Evolutionary conservation across 2,797 vertebrate species (phyloP).

Genomic region (Sebastes itinus): DNA sequence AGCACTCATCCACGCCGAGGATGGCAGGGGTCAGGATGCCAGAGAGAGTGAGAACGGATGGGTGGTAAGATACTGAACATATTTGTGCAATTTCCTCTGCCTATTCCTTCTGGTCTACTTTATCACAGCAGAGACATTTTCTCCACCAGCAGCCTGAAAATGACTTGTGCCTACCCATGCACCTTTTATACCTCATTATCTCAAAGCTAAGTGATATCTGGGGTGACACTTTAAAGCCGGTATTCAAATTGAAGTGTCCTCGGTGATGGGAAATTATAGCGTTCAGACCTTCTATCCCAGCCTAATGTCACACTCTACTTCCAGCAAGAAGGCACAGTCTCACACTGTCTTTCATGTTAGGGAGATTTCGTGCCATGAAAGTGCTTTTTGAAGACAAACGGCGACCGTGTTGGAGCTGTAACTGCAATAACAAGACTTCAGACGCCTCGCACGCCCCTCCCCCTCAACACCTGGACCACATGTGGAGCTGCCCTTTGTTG

Average conservation of each 20-base stretch:
- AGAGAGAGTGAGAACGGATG: conserved; percentile 15
- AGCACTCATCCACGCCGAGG: conserved; percentile 48
- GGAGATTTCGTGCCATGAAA: conserved; percentile 10
- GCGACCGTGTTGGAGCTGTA: background rate
- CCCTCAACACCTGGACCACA: conserved; percentile 43
- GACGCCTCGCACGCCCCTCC: background rate
- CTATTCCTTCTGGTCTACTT: conserved; percentile 13
- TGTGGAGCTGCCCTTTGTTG: conserved; percentile 57
- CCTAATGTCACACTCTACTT: conserved; percentile 4
- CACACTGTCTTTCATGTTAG: conserved; percentile 8
- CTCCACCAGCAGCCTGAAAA: conserved; percentile 18
- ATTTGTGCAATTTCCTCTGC: conserved; percentile 57
- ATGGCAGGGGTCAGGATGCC: conserved; percentile 44
- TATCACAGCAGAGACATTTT: conserved; percentile 35
- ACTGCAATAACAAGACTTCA: conserved; percentile 26
- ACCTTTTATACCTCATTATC: conserved; percentile 46
- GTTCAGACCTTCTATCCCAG: background rate
- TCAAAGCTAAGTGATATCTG: conserved; percentile 21
- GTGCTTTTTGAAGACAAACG: conserved; percentile 4
- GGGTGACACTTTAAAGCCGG: conserved; percentile 12
- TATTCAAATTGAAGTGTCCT: conserved; percentile 27
- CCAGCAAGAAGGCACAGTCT: conserved; percentile 5
- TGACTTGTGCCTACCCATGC: conserved; percentile 1
- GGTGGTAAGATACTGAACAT: conserved; percentile 25
- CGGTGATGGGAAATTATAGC: conserved; percentile 3